Evolutionary conservation across 2,113 vertebrate genomes (phyloP), one percentile per base, ranked within the genome.

Genomic region (Castor canadensis): DNA sequence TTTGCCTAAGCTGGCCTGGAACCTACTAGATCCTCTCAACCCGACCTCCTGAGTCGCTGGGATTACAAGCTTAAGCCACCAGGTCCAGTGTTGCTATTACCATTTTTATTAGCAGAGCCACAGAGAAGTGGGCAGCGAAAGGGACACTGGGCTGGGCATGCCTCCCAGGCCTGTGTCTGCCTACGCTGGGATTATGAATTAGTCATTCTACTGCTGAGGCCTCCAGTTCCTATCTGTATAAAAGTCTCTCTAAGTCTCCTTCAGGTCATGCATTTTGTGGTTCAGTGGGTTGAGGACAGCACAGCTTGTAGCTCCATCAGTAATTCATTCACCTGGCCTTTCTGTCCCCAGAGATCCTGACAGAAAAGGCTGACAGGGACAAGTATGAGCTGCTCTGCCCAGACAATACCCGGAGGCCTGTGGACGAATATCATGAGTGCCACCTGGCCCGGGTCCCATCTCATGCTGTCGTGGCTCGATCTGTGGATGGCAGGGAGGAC

Each of bases 351-450:
- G 98, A 98, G 92, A 98, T 97, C 2, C 94, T 93, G 30, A 38
- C 93, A 0, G 4, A 9, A 0, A 62, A 85, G 52, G 82, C 90
- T 0, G 98, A 98, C 24, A 99, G 97, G 94, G 69, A 62, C 0
- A 11, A 98, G 0, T 99, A 99, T 0, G 98, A 99, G 98, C 98
- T 99, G 60, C 98, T 99, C 97, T 99, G 99, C 93, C 82, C 66
- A 49, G 98, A 99, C 80, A 98, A 98, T 95, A 98, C 24, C 69
- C 99, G 98, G 89, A 97, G 92, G 28, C 95, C 98, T 0, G 95
- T 99, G 22, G 98, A 98, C n/a, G 77, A 94, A 0, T 99, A 98
- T 43, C 90, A 98, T 60, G 1, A 0, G 2, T 99, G 99, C 88
- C 28, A 98, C 97, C 97, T 99, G 98, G 98, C 98, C 96, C 98